These are phyloP conservation scores for Tribolium freemani DNA, from an alignment of 2,888 invertebrate species.

Conservation along the genomic window DNA sequence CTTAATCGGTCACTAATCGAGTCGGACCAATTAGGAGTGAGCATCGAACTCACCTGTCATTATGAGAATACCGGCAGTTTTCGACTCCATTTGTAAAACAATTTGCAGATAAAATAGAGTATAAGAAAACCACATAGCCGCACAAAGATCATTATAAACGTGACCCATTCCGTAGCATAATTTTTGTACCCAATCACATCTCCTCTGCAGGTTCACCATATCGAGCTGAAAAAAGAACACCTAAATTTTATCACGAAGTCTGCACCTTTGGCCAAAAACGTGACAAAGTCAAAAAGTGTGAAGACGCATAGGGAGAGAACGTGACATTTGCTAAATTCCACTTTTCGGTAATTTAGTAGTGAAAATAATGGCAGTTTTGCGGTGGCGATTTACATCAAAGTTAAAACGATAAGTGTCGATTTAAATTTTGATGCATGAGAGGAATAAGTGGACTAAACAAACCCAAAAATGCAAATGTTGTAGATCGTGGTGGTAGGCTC, in stretches of 20 bases:
- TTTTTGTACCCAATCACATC: conserved; percentile 65
- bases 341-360: not conserved
- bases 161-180: conserved; percentile 81
- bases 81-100: conserved; percentile 72
- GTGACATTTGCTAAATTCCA: conserved; percentile 36
- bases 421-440: conserved; percentile 25
- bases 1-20: conserved; percentile 29
- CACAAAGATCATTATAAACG: conserved; percentile 91
- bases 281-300: conserved; percentile 5
- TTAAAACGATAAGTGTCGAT: conserved; percentile 12
- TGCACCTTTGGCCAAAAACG: not conserved
- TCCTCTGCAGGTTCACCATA: conserved; percentile 18
- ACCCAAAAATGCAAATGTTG: conserved; percentile 30
- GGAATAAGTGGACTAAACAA: conserved; percentile 19
- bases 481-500: conserved; percentile 30
- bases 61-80: conserved; percentile 76
- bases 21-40: conserved; percentile 15
- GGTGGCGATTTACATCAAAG: conserved; percentile 20
- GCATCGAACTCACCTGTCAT: conserved; percentile 72
- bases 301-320: conserved; percentile 8
- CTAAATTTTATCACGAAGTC: conserved; percentile 22
- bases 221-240: conserved; percentile 19
- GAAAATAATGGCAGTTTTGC: conserved; percentile 17
- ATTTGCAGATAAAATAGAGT: conserved; percentile 85
- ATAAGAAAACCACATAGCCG: conserved; percentile 96